Evolutionary conservation across 1,140 invertebrate genomes (phyloP).

Genomic region (Drosophila kanapiae): DNA sequence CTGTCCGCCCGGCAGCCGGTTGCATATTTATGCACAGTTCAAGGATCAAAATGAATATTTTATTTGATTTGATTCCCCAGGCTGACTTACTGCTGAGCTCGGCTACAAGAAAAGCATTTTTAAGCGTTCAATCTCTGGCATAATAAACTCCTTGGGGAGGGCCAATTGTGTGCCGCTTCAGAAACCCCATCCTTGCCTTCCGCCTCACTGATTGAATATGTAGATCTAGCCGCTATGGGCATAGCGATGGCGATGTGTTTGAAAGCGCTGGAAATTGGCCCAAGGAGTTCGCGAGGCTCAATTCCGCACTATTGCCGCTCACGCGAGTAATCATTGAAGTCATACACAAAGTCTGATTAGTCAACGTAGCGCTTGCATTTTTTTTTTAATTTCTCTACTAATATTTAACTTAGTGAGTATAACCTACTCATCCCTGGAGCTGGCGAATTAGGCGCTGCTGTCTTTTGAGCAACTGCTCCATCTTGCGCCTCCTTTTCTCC

Average conservation of each 20-base stretch:
- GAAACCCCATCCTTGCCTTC: constrained; percentile 7
- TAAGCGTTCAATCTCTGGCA: constrained; percentile 67
- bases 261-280: constrained; percentile 15
- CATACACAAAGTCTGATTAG: neutral
- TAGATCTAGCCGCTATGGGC: constrained; percentile 18
- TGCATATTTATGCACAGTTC: constrained; percentile 81
- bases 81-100: constrained; percentile 43
- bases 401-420: neutral
- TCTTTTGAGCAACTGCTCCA: constrained; percentile 12
- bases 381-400: neutral
- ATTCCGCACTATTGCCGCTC: neutral
- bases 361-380: constrained; percentile 2
- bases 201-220: constrained; percentile 38
- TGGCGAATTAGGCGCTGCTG: constrained; percentile 31
- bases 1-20: constrained; percentile 12
- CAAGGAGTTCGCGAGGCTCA: neutral
- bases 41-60: constrained; percentile 83
- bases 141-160: constrained; percentile 74
- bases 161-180: constrained; percentile 65
- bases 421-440: constrained; percentile 11
- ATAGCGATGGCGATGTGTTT: constrained; percentile 2
- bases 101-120: constrained; percentile 76
- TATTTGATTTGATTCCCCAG: constrained; percentile 76
- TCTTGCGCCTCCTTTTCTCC: constrained; percentile 16
- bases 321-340: neutral